Conservation (phyloP, 2,113 vertebrate species). For the Puntigrus tetrazona region DNA sequence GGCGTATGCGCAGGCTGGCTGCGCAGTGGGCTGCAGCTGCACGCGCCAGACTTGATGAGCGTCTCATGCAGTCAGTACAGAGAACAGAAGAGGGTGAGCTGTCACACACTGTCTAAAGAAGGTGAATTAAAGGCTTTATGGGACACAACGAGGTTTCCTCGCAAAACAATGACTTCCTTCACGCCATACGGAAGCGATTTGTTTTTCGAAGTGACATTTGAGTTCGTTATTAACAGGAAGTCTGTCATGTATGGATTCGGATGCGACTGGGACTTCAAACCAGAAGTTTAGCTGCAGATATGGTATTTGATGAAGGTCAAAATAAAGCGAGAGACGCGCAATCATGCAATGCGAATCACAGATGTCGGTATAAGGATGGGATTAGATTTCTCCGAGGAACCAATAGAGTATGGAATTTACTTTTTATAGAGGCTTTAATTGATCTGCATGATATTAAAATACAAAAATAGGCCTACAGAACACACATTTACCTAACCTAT, state of each 20-base stretch:
- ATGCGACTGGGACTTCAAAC: not conserved
- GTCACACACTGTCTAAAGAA: constrained; percentile 9
- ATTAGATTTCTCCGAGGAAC: not conserved
- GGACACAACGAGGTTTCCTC: not conserved
- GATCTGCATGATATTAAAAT: not conserved
- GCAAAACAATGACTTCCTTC: not conserved
- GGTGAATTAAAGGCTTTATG: not conserved
- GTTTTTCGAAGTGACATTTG: not conserved
- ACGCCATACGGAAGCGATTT: not conserved
- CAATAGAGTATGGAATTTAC: not conserved
- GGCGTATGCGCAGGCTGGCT: constrained; percentile 84
- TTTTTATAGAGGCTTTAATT: not conserved
- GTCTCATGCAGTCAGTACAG: constrained; percentile 73
- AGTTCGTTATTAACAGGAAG: not conserved
- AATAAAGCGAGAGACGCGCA: not conserved
- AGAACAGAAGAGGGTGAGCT: constrained; percentile 83
- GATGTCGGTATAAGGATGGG: not conserved
- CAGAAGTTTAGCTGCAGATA: not conserved
- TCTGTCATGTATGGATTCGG: not conserved
- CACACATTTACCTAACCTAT: no score
- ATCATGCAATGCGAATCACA: not conserved
- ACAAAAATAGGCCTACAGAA: not conserved
- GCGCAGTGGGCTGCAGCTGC: constrained; percentile 87
- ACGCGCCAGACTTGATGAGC: constrained; percentile 79
- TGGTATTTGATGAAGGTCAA: constrained; percentile 3